Conservation (phyloP, 2,888 invertebrate species). For the Schizaphis graminum region DNA sequence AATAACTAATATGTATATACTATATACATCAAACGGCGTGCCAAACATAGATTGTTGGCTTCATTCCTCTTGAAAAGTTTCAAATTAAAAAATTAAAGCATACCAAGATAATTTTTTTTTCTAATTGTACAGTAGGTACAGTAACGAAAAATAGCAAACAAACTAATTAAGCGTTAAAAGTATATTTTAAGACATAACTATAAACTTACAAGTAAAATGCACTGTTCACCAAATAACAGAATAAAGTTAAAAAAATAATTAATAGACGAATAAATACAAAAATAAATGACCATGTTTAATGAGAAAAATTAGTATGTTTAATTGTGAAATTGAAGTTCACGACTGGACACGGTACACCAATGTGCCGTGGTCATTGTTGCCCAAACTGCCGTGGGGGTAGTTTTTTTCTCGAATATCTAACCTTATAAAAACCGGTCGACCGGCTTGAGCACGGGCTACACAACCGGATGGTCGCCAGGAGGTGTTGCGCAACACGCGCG, state of each 20-base stretch:
- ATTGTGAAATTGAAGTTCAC: slow-evolving; percentile 50
- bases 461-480: slow-evolving; percentile 51
- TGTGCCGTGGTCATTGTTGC: slow-evolving; percentile 50
- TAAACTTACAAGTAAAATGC: slow-evolving; percentile 27
- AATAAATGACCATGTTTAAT: neutral
- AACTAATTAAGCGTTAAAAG: slow-evolving; percentile 24
- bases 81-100: neutral
- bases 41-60: neutral
- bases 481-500: slow-evolving; percentile 61
- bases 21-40: neutral
- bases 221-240: neutral
- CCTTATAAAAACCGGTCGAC: slow-evolving; percentile 55
- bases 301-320: neutral
- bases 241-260: neutral
- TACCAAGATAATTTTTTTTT: neutral
- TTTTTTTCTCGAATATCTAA: slow-evolving; percentile 22
- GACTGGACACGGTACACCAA: slow-evolving; percentile 53
- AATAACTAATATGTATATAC: neutral
- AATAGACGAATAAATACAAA: neutral
- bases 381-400: slow-evolving; percentile 47
- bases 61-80: neutral
- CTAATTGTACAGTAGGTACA: neutral
- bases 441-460: slow-evolving; percentile 61
- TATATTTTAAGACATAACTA: neutral
- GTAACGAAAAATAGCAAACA: neutral